A percentile compares a stretch with the other conserved stretches of the same genome.
Evolutionary conservation across 2,113 vertebrate species (phyloP).

Genomic region (Pitta sordida): DNA sequence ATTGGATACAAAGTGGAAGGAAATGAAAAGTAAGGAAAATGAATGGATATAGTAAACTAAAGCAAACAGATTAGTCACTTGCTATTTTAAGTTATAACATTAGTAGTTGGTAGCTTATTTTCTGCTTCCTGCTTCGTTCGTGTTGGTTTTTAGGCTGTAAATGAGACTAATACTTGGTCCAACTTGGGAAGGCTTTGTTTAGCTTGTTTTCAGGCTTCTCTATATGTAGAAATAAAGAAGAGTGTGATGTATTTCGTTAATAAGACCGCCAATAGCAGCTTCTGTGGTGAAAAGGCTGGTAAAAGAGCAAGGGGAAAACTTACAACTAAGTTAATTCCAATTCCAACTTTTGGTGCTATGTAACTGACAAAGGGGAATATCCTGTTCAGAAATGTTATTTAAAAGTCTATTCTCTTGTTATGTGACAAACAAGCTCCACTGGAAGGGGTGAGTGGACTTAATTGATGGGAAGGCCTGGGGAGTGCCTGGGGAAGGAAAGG

Average conservation of each 20-base stretch:
- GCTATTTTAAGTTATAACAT: neutral
- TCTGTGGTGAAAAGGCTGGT: neutral
- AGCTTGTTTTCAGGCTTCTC: neutral
- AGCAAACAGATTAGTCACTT: slow-evolving; percentile 18
- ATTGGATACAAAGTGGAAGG: neutral
- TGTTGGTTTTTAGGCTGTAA: slow-evolving; percentile 17
- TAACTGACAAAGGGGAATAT: neutral
- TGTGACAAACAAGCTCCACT: neutral
- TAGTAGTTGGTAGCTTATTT: neutral
- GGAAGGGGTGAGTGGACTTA: neutral
- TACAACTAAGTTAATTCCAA: neutral
- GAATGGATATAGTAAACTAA: neutral
- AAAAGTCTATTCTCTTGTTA: neutral
- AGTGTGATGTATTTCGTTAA: neutral
- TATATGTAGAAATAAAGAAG: neutral
- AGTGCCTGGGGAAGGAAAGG: neutral
- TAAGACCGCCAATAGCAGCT: neutral
- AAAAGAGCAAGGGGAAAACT: neutral
- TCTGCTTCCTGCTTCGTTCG: slow-evolving; percentile 12
- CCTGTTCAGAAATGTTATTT: neutral
- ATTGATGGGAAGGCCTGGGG: neutral
- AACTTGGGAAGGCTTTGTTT: neutral
- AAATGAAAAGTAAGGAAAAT: slow-evolving; percentile 1
- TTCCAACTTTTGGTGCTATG: neutral
- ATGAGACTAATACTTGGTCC: neutral